phyloP scores from a whole-genome alignment of 2,888 invertebrate genomes.

The Acanthosoma haemorrhoidale region DNA sequence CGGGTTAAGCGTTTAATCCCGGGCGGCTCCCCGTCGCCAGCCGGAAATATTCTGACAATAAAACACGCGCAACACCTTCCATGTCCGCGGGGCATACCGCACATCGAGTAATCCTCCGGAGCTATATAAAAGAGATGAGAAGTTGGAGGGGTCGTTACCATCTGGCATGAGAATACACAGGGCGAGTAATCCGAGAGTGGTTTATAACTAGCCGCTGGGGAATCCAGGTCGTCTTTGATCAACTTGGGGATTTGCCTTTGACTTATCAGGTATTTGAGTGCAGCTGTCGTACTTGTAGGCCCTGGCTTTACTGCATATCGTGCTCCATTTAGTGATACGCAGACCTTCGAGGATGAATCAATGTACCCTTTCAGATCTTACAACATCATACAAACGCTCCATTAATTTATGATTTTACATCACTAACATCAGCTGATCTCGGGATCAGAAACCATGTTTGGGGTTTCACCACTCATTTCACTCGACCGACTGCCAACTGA shows the following conservation, averaged over 20 bases:
- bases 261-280: conserved; percentile 8
- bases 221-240: background rate
- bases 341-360: too few relatives aligned
- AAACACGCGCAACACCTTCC: background rate
- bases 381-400: too few relatives aligned
- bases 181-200: background rate
- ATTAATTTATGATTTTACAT: too few relatives aligned
- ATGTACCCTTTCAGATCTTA: too few relatives aligned
- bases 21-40: background rate
- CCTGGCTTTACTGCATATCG: too few relatives aligned
- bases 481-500: too few relatives aligned
- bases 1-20: conserved; percentile 21
- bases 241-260: background rate
- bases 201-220: background rate
- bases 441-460: too few relatives aligned
- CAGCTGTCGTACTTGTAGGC: too few relatives aligned
- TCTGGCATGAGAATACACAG: background rate
- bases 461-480: too few relatives aligned
- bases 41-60: conserved; percentile 1
- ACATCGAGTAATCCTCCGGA: background rate
- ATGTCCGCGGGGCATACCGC: background rate
- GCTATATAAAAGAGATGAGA: background rate
- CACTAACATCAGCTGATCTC: too few relatives aligned
- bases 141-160: background rate
- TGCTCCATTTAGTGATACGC: too few relatives aligned